These are phyloP conservation scores for Pristionchus arcanus DNA, from an alignment of 2,888 invertebrate species.

Conservation along the genomic window DNA sequence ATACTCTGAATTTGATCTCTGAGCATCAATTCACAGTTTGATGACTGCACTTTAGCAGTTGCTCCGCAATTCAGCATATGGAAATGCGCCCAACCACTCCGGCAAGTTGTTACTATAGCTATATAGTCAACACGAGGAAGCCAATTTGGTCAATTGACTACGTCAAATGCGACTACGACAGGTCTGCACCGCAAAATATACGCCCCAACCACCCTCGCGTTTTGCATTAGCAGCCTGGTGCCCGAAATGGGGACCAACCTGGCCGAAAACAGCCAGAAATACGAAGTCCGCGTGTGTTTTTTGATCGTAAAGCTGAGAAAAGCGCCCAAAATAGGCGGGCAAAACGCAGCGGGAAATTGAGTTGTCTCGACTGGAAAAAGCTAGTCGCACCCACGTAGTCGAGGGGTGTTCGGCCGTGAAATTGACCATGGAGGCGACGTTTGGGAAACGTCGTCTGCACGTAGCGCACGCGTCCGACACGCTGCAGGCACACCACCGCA, in stretches of 20 bases:
- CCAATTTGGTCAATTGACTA: not conserved
- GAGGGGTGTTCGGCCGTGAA: constrained; percentile 5
- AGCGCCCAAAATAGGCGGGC: not conserved
- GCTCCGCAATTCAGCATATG: not conserved
- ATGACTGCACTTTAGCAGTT: too few relatives aligned
- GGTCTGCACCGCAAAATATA: not conserved
- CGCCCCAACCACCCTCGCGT: not conserved
- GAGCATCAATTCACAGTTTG: too few relatives aligned
- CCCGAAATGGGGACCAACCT: not conserved
- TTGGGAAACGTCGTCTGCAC: constrained; percentile 29
- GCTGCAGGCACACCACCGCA: not conserved
- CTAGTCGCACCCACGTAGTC: not conserved
- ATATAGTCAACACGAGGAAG: not conserved
- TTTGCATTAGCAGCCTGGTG: not conserved
- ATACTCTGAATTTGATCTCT: too few relatives aligned
- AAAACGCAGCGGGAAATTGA: not conserved
- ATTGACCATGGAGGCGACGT: not conserved
- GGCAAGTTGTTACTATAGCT: not conserved
- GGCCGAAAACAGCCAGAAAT: not conserved
- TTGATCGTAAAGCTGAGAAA: not conserved
- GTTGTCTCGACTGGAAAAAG: not conserved
- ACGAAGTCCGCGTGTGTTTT: not conserved
- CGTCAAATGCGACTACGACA: not conserved
- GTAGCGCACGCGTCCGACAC: not conserved
- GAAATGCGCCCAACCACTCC: not conserved